Percentiles rank a stretch among this genome's conserved stretches.
Conservation (phyloP, 1,140 invertebrate species). For the Cotesia typhae region DNA sequence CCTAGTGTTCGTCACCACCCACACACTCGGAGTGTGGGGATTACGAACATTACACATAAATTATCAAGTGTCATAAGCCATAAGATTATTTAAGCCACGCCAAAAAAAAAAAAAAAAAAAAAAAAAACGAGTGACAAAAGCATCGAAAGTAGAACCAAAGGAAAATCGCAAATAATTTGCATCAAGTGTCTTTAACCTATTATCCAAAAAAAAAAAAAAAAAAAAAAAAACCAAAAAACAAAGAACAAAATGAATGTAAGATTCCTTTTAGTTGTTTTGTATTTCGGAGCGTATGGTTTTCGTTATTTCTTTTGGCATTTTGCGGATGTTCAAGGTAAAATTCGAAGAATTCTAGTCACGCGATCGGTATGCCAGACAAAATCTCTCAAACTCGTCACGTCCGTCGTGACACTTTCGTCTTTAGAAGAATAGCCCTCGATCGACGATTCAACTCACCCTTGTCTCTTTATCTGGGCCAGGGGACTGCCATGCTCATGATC, state of each 20-base stretch:
- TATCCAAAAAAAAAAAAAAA: slow-evolving; percentile 1
- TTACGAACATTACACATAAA: slow-evolving; percentile 60
- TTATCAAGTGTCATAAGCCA: neutral
- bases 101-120: slow-evolving; percentile 16
- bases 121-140: slow-evolving; percentile 33
- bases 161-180: slow-evolving; percentile 11
- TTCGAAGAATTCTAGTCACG: slow-evolving; percentile 27
- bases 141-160: slow-evolving; percentile 34
- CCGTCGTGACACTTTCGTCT: slow-evolving; percentile 31
- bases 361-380: slow-evolving; percentile 20
- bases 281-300: neutral
- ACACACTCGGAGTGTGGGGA: slow-evolving; percentile 62
- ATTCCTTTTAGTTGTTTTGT: neutral
- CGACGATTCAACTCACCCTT: neutral
- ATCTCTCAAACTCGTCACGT: slow-evolving; percentile 34
- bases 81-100: too few relatives aligned
- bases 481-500: slow-evolving; percentile 16
- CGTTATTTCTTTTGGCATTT: neutral
- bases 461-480: slow-evolving; percentile 20
- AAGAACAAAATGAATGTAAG: slow-evolving; percentile 26
- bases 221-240: slow-evolving; percentile 31
- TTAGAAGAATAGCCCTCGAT: slow-evolving; percentile 23
- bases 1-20: slow-evolving; percentile 65
- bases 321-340: neutral
- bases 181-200: slow-evolving; percentile 17